Percentiles rank a stretch among this genome's conserved stretches.
Conservation (phyloP, 2,113 vertebrate genomes). For the Apodemus sylvaticus region DNA sequence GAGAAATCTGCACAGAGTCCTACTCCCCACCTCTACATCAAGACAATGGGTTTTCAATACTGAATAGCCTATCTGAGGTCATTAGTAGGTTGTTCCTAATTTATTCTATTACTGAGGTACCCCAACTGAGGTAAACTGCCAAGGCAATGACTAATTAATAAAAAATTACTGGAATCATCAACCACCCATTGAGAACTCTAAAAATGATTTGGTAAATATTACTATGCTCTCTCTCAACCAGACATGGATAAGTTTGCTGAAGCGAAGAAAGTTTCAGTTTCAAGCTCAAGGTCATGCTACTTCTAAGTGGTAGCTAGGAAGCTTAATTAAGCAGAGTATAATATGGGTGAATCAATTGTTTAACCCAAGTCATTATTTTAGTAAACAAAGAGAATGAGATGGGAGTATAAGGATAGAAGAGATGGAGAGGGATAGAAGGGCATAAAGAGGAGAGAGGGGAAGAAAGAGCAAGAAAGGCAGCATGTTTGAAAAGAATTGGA, state of each 20-base stretch:
- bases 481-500: neutral
- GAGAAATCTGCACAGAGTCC: neutral
- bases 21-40: neutral
- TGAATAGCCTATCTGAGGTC: constrained; percentile 33
- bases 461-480: no score
- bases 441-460: no score
- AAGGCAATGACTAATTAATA: constrained; percentile 18
- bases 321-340: neutral
- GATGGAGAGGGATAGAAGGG: no score
- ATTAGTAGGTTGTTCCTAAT: neutral
- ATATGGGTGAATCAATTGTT: neutral
- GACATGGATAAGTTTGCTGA: neutral
- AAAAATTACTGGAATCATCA: neutral
- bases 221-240: neutral
- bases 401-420: no score
- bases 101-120: neutral
- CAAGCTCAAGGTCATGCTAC: neutral
- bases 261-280: neutral
- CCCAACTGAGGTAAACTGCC: neutral
- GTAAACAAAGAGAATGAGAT: neutral
- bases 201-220: neutral
- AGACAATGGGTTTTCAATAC: neutral
- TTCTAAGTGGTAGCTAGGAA: neutral
- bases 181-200: neutral
- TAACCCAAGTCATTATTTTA: neutral